Percentiles rank a stretch among this genome's conserved stretches.
phyloP scores from a whole-genome alignment of 2,888 invertebrate species.

The Lepidochrysops patricia region DNA sequence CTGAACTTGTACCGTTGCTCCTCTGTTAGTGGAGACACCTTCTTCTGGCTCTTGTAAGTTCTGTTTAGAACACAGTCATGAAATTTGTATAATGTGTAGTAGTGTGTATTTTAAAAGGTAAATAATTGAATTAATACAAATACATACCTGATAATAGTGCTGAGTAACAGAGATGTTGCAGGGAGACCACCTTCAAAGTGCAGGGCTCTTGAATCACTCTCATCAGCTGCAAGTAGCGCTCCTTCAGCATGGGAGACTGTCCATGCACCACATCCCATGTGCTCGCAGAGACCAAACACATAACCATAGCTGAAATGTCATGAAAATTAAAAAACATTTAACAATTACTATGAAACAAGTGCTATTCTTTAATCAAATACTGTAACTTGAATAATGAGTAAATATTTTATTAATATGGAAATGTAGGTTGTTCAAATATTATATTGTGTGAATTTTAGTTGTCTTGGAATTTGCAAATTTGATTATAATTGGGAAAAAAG shows the following conservation, averaged over 20 bases:
- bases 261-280: conserved; percentile 76
- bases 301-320: conserved; percentile 81
- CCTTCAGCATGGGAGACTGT: conserved; percentile 89
- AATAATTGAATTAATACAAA: no score
- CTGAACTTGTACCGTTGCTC: conserved; percentile 91
- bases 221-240: conserved; percentile 95
- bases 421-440: no score
- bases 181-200: conserved; percentile 95
- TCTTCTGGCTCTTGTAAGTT: conserved; percentile 46
- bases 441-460: no score
- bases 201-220: conserved; percentile 89
- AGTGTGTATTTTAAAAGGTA: no score
- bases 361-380: no score
- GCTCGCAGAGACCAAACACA: conserved; percentile 86
- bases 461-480: no score
- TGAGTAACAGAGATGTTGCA: conserved; percentile 79
- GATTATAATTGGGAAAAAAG: no score
- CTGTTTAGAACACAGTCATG: no score
- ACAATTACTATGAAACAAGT: conserved; percentile 8
- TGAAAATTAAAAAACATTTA: background rate
- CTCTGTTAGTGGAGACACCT: conserved; percentile 76
- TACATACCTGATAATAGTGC: conserved; percentile 66
- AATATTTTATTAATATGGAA: no score
- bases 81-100: no score
- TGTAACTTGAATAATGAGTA: no score